phyloP scores from a whole-genome alignment of 1,140 invertebrate species.

The Formica exsecta region DNA sequence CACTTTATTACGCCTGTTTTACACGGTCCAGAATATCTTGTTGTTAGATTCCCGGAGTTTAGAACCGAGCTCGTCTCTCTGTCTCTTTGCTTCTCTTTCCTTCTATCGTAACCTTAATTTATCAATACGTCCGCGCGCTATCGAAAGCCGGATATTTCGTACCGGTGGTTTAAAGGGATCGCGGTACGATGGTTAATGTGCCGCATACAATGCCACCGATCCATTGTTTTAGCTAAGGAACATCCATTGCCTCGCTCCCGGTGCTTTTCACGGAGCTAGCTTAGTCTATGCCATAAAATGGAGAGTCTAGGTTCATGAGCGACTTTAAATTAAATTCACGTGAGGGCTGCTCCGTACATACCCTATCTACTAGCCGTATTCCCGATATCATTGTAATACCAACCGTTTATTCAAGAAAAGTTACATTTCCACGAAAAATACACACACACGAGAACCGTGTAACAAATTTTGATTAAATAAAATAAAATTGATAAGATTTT shows the following conservation, averaged over 20 bases:
- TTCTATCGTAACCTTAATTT: constrained; percentile 55
- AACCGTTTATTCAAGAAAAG: background rate
- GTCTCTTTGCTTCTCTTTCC: constrained; percentile 52
- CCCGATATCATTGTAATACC: background rate
- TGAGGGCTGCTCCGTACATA: background rate
- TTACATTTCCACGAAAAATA: background rate
- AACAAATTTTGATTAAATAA: background rate
- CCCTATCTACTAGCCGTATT: constrained; percentile 9
- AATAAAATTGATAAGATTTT: constrained; percentile 2
- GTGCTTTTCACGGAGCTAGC: constrained; percentile 39
- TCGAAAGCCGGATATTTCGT: constrained; percentile 55
- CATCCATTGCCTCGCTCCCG: constrained; percentile 20
- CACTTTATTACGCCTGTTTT: constrained; percentile 18
- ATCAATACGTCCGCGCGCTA: constrained; percentile 49
- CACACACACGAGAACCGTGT: background rate
- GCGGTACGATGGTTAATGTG: constrained; percentile 26
- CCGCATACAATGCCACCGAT: constrained; percentile 35
- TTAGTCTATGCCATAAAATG: constrained; percentile 38
- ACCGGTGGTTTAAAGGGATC: constrained; percentile 45
- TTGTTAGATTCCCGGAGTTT: background rate
- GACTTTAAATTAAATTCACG: constrained; percentile 48
- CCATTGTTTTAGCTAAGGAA: constrained; percentile 56
- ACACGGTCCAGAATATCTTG: background rate
- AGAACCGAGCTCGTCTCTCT: background rate
- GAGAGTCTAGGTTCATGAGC: constrained; percentile 44